Conservation (phyloP, 2,797 vertebrate species). For the Lycodopsis pacificus region DNA sequence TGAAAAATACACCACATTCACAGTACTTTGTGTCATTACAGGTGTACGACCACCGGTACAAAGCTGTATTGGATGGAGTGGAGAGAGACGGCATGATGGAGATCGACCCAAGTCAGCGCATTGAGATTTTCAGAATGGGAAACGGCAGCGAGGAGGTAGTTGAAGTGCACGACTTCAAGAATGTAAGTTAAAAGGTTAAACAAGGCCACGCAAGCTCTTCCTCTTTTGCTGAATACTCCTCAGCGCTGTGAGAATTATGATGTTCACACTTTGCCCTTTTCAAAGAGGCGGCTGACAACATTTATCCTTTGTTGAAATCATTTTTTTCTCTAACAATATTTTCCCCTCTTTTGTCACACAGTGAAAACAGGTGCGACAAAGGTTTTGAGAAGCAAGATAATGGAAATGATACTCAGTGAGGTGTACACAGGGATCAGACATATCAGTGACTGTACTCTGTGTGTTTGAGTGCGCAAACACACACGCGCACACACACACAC, state of each 20-base stretch:
- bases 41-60: conserved; percentile 93
- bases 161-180: conserved; percentile 97
- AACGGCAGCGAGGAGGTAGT: conserved; percentile 92
- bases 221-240: conserved; percentile 27
- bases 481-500: conserved; percentile 38
- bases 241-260: conserved; percentile 24
- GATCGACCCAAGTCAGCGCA: conserved; percentile 88
- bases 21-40: conserved; percentile 67
- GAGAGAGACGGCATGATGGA: conserved; percentile 92
- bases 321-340: conserved; percentile 44
- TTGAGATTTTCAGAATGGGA: conserved; percentile 92
- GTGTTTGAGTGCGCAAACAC: neutral
- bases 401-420: conserved; percentile 27
- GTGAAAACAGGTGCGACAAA: conserved; percentile 37
- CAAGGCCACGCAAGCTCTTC: conserved; percentile 6
- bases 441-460: conserved; percentile 16
- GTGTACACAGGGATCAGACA: conserved; percentile 17
- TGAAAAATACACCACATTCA: neutral
- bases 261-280: conserved; percentile 49
- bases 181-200: conserved; percentile 82
- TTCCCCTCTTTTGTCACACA: conserved; percentile 31
- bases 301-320: conserved; percentile 50
- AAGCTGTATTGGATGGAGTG: conserved; percentile 88
- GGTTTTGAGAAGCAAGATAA: conserved; percentile 30
- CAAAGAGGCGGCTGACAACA: conserved; percentile 45